Base-by-base conservation (phyloP, 2,797 vertebrate species). In the Centroberyx gerrardi region DNA sequence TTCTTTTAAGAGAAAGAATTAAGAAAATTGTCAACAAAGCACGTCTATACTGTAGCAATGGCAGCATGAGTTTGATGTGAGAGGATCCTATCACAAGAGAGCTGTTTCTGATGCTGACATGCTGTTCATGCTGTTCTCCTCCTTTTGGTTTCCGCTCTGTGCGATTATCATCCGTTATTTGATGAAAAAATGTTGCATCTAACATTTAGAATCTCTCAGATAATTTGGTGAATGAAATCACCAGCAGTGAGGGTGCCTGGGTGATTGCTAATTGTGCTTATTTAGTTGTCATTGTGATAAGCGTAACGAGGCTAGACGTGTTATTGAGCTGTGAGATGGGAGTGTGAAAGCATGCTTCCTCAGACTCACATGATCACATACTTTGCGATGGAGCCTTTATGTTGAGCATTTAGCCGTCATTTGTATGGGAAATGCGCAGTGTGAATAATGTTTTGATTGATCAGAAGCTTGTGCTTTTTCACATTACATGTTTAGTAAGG, bases 211-310 rank as follows among this genome's bases (percentile, higher is more conserved):
- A 76, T 82, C 73, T 73, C 76, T 0, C 22, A 44, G 65, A 86
- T 84, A 60, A 86, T 87, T 87, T 68, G 62, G 81, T 81, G 71
- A 82, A 76, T 76, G 79, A 80, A 83, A 81, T 85, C 74, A 63
- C 76, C 88, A 67, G 87, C 69, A 18, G 74, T 22, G 79, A 82
- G 74, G 74, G 79, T 78, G 87, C 82, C 85, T 80, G 87, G 81
- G 74, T 87, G 88, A 87, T 90, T 88, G 91, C 90, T 93, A 92
- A 94, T 93, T 92, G 90, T 71, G 70, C 80, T 93, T 93, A 95
- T 94, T 90, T 93, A 94, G 92, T 86, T 91, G 93, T 95, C 93
- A 94, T 84, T 82, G 88, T 91, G 88, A 91, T 81, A 82, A 92
- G 94, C 82, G 88, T 94, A 93, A 94, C 90, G 81, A 92, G 91